Percentiles rank a stretch among this genome's conserved stretches.
Evolutionary conservation across 2,113 vertebrate species (phyloP).

Genomic region (Ctenodactylus gundi): DNA sequence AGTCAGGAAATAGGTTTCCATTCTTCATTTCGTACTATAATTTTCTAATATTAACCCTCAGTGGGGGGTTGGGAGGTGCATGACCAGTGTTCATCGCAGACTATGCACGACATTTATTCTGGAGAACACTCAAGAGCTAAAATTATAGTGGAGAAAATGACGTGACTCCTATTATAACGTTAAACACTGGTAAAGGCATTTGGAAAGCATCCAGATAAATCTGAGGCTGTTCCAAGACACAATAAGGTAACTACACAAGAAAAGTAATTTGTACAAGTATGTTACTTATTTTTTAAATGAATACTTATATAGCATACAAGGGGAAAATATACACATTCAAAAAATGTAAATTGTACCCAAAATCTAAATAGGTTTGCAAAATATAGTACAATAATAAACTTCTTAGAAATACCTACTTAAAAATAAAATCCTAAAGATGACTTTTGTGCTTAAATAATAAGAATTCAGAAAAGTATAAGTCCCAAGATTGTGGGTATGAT

Average conservation of each 20-base stretch:
- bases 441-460: background rate
- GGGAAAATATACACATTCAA: background rate
- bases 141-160: constrained; percentile 28
- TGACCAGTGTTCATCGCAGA: background rate
- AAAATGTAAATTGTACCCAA: background rate
- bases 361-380: background rate
- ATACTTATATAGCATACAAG: background rate
- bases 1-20: background rate
- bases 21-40: constrained; percentile 22
- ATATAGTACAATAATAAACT: background rate
- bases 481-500: background rate
- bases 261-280: background rate
- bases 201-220: constrained; percentile 56
- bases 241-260: constrained; percentile 38
- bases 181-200: constrained; percentile 53
- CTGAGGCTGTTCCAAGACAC: constrained; percentile 27
- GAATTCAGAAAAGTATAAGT: background rate
- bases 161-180: constrained; percentile 33
- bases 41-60: background rate
- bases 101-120: background rate
- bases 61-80: background rate
- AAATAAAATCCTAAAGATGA: background rate
- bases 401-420: background rate
- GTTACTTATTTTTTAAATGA: background rate
- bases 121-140: constrained; percentile 36